Evolutionary conservation across 2,113 vertebrate species (phyloP), one percentile per base, ranked within the genome.

Genomic region (Plotosus lineatus): DNA sequence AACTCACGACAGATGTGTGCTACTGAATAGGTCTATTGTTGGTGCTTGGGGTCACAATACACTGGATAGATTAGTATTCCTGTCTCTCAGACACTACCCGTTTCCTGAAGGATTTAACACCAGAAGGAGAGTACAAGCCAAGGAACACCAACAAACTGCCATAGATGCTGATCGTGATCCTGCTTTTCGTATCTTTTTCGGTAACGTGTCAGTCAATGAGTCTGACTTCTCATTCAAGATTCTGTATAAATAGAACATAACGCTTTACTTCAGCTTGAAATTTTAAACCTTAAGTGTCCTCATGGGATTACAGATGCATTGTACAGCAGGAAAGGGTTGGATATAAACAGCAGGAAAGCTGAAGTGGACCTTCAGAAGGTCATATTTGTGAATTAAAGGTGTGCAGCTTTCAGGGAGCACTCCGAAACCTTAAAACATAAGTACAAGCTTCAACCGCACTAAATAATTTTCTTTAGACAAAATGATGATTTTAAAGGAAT

Each of bases 51-150:
- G 84, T 85, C 78, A 81, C 56, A 88, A 88, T 80, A 82, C 55
- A 85, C 71, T 58, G 65, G 12, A 82, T 81, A 85, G 88, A 88
- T 90, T 91, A 86, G 86, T 83, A 88, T 85, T 90, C 90, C 76
- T 87, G 88, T 91, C 87, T 81, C 78, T 83, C 61, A 71, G 66
- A 73, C 77, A 69, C 14, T 69, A 12, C 48, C 31, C 51, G 12
- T 36, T 68, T 86, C 77, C 87, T 86, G 85, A 83, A 86, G 89
- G 84, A 21, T n/a, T 83, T 79, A 79, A 83, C 71, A 63, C 81
- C 46, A 73, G 76, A 65, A 78, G 83, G 50, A 36, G 66, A 68
- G 9, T 56, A 19, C 60, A 66, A 28, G 81, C 63, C 69, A 55
- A 69, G 53, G 66, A 33, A 51, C 78, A 78, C 42, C 14, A 55